phyloP scores from a whole-genome alignment of 30 jellyfish, hydroid and myxozoan genomes.

The Turritopsis dohrnii region DNA sequence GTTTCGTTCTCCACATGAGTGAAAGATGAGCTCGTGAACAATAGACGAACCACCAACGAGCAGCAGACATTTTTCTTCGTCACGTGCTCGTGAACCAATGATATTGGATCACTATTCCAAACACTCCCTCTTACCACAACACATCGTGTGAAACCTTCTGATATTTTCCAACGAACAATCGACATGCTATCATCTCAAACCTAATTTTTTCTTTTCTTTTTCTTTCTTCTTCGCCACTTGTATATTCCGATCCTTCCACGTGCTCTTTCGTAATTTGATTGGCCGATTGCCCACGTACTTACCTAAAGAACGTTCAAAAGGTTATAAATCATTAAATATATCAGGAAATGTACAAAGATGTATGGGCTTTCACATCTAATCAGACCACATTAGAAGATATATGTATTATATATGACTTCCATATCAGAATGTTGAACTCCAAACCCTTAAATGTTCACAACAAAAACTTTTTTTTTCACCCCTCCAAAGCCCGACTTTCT shows the following conservation, averaged over 20 bases:
- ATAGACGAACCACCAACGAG: not conserved
- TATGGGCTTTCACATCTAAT: not conserved
- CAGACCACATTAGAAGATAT: too few relatives aligned
- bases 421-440: too few relatives aligned
- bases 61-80: not conserved
- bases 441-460: too few relatives aligned
- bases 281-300: constrained; percentile 97
- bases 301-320: constrained; percentile 37
- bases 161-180: not conserved
- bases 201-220: constrained; percentile 82
- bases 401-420: too few relatives aligned
- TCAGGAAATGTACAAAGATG: not conserved
- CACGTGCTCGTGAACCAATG: not conserved
- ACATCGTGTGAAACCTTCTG: not conserved
- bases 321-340: not conserved
- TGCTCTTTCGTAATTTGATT: constrained; percentile 84
- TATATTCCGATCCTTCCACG: constrained; percentile 95
- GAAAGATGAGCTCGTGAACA: not conserved
- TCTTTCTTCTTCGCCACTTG: constrained; percentile 79
- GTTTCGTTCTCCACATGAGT: not conserved
- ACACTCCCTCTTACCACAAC: not conserved
- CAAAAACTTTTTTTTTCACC: too few relatives aligned
- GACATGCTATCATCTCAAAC: constrained; percentile 50
- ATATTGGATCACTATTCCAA: not conserved
- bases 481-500: too few relatives aligned